Conservation (phyloP, 2,888 invertebrate genomes). For the Automeris io region DNA sequence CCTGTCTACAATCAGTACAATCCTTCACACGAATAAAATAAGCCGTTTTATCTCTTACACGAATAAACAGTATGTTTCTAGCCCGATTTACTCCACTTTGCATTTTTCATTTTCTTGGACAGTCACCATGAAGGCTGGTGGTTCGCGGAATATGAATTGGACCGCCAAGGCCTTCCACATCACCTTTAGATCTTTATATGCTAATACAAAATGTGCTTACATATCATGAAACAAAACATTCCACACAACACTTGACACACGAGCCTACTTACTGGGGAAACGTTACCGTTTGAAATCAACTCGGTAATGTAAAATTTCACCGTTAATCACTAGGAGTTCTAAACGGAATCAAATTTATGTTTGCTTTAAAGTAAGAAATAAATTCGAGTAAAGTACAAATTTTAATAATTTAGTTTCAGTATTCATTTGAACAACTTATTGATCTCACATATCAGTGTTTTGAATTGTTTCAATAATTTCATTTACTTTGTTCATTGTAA, state of each 20-base stretch:
- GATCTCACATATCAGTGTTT: conserved; percentile 17
- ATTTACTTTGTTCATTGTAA: conserved; percentile 22
- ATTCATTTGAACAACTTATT: conserved; percentile 17
- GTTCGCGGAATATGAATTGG: conserved; percentile 58
- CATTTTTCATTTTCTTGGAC: conserved; percentile 70
- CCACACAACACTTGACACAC: conserved; percentile 23
- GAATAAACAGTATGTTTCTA: conserved; percentile 63
- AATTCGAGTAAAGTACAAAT: not conserved
- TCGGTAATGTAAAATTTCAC: conserved; percentile 3
- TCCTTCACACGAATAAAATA: conserved; percentile 41
- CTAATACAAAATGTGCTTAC: conserved; percentile 35
- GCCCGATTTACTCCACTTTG: conserved; percentile 72
- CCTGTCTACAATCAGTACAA: conserved; percentile 31
- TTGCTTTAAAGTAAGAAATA: not conserved
- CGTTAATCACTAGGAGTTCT: not conserved
- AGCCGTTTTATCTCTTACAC: conserved; percentile 52
- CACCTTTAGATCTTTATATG: conserved; percentile 51
- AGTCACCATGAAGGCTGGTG: conserved; percentile 47
- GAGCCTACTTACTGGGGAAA: conserved; percentile 22
- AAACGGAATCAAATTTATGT: not conserved
- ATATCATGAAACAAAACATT: conserved; percentile 23
- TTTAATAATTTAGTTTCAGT: no score
- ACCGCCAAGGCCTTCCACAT: conserved; percentile 43
- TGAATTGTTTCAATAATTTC: conserved; percentile 23
- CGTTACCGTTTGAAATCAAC: conserved; percentile 22